Evolutionary conservation across 2,113 vertebrate genomes (phyloP), one percentile per base, ranked within the genome.

Genomic region (Panthera uncia): DNA sequence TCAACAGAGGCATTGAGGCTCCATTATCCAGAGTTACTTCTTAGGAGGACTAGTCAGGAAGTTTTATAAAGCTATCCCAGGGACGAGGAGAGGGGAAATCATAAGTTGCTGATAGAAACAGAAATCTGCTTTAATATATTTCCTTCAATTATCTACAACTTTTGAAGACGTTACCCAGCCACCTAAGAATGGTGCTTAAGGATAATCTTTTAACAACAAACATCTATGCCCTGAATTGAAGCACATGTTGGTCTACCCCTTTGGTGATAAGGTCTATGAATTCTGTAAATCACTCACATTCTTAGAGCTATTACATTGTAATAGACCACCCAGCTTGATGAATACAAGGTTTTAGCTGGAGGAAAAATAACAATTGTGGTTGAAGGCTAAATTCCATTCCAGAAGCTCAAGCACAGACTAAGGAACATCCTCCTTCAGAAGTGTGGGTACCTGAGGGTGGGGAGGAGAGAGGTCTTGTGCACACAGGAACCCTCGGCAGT

Each of bases 321-420:
- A 69, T 15, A 50, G 98, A 80, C 97, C 97, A 96, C 98, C 98
- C 96, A 96, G 82, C 82, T 57, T 33, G 89, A 82, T 4, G 68
- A 73, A 57, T 7, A 66, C 79, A n/a, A 38, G 83, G 68, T 78
- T 91, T 86, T 25, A 63, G 71, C 93, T 69, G 61, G 21, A 89
- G 79, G 63, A 61, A 80, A 94, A 93, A 97, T 31, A 81, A 65
- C 69, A 68, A 36, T 89, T 38, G 71, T 63, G 66, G 68, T 52
- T 5, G 1, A 31, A 95, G 52, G 68, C 71, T 41, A 12, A 89
- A 85, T 95, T 82, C 96, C 81, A 83, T 61, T 45, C 66, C 61
- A 36, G 89, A 65, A 85, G 38, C 89, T 82, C 69, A 15, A 15
- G 38, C 1, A 0, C 27, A 48, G 41, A 48, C 55, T n/a, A n/a